A percentile compares a stretch with the other conserved stretches of the same genome.
Conservation (phyloP, 2,113 vertebrate genomes). For the human (Homo sapiens) region DNA sequence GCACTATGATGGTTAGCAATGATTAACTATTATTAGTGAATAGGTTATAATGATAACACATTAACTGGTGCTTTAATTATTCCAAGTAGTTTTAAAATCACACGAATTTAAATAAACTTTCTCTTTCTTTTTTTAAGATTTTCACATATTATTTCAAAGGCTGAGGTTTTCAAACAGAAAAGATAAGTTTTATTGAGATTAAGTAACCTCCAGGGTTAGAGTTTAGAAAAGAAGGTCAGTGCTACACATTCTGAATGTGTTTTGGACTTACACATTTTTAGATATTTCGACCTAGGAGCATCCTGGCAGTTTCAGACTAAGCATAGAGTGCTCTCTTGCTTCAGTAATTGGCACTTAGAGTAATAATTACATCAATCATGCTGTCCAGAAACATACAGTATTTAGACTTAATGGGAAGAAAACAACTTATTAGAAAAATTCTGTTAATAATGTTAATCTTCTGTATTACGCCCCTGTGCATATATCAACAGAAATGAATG, state of each 20-base stretch:
- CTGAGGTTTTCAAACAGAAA: slow-evolving; percentile 31
- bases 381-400: slow-evolving; percentile 55
- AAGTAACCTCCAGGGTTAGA: neutral
- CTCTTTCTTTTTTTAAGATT: neutral
- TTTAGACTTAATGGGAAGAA: slow-evolving; percentile 47
- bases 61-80: neutral
- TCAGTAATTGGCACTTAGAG: slow-evolving; percentile 58
- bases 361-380: slow-evolving; percentile 63
- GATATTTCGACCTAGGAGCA: slow-evolving; percentile 17
- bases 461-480: neutral
- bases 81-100: neutral
- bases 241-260: slow-evolving; percentile 13
- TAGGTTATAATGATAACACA: neutral
- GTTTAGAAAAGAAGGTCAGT: slow-evolving; percentile 3
- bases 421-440: slow-evolving; percentile 60
- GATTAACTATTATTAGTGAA: neutral
- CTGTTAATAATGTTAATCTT: slow-evolving; percentile 54
- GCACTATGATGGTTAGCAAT: neutral
- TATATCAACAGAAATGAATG: slow-evolving; percentile 27
- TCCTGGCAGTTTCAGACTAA: slow-evolving; percentile 26
- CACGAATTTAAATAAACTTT: neutral
- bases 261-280: slow-evolving; percentile 3
- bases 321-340: neutral
- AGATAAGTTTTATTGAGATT: slow-evolving; percentile 39
- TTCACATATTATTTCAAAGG: slow-evolving; percentile 39